Evolutionary conservation across 2,797 vertebrate genomes (phyloP).

Genomic region (Urophycis tenuis): DNA sequence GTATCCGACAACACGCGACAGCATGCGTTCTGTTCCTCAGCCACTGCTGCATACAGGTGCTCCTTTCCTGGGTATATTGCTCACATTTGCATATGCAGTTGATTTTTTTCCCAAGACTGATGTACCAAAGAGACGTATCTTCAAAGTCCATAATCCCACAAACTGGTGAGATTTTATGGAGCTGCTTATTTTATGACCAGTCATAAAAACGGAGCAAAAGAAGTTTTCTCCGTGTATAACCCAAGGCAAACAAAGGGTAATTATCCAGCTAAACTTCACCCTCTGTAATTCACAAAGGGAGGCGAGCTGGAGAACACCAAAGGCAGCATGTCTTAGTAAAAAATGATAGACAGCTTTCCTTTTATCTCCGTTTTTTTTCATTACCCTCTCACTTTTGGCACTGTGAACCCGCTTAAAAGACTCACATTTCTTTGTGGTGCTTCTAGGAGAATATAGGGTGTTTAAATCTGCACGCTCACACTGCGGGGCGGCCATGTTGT

Average conservation of each 20-base stretch:
- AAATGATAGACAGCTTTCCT: constrained; percentile 60
- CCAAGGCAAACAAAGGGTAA: constrained; percentile 52
- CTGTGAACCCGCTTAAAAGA: constrained; percentile 55
- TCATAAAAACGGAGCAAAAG: constrained; percentile 57
- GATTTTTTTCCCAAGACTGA: constrained; percentile 44
- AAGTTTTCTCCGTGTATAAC: constrained; percentile 66
- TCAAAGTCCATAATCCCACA: background rate
- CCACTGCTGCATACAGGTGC: background rate
- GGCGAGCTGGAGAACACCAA: constrained; percentile 49
- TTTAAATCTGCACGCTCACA: constrained; percentile 43
- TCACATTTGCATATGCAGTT: constrained; percentile 1
- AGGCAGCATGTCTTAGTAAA: constrained; percentile 50
- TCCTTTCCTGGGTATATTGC: background rate
- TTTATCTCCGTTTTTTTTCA: constrained; percentile 43
- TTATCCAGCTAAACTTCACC: constrained; percentile 62
- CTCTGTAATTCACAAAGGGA: constrained; percentile 52
- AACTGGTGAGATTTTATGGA: background rate
- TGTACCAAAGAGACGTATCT: constrained; percentile 42
- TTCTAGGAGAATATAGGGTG: constrained; percentile 51
- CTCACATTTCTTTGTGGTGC: constrained; percentile 54
- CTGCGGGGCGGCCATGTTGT: constrained; percentile 49
- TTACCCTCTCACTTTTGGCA: constrained; percentile 47
- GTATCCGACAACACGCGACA: background rate
- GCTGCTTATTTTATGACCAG: constrained; percentile 53
- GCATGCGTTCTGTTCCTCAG: background rate